Percentiles rank a stretch among this genome's conserved stretches.
Evolutionary conservation across 1,140 invertebrate species (phyloP).

Genomic region (Batillaria attramentaria): DNA sequence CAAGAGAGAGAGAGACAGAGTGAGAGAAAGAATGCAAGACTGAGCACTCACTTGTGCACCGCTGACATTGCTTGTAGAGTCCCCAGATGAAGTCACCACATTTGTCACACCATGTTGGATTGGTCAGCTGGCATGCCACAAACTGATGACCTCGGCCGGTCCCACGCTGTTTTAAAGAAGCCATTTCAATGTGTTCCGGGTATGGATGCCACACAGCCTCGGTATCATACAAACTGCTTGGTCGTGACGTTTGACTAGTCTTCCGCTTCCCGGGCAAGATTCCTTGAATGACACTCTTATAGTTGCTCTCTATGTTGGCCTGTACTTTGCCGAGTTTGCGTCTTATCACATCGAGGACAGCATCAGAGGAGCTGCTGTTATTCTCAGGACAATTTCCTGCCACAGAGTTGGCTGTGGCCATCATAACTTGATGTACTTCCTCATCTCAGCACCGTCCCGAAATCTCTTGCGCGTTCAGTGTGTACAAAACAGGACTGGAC

Average conservation of each 20-base stretch:
- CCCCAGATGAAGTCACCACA: slow-evolving; percentile 76
- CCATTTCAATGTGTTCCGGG: slow-evolving; percentile 64
- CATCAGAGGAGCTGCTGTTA: slow-evolving; percentile 36
- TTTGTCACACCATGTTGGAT: slow-evolving; percentile 75
- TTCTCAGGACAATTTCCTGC: slow-evolving; percentile 36
- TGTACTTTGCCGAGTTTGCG: slow-evolving; percentile 47
- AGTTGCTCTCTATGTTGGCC: slow-evolving; percentile 48
- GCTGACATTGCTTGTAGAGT: slow-evolving; percentile 70
- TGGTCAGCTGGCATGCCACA: slow-evolving; percentile 59
- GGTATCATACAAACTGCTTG: slow-evolving; percentile 32
- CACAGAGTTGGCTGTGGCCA: slow-evolving; percentile 42
- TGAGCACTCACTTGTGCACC: slow-evolving; percentile 68
- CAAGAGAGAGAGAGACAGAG: slow-evolving; percentile 19
- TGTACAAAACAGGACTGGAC: no score
- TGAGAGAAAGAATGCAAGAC: not conserved
- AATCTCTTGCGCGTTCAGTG: no score
- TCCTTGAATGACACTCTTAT: slow-evolving; percentile 53
- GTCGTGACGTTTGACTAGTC: slow-evolving; percentile 11
- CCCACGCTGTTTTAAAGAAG: slow-evolving; percentile 51
- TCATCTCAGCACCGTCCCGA: slow-evolving; percentile 20
- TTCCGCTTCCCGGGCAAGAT: slow-evolving; percentile 49
- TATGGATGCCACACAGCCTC: slow-evolving; percentile 37
- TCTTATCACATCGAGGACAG: slow-evolving; percentile 56
- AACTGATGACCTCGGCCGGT: slow-evolving; percentile 65
- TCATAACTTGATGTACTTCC: slow-evolving; percentile 27